Percentiles rank a stretch among this genome's conserved stretches.
phyloP scores from a whole-genome alignment of 2,113 vertebrate species.

The Emydura subglobosa region DNA sequence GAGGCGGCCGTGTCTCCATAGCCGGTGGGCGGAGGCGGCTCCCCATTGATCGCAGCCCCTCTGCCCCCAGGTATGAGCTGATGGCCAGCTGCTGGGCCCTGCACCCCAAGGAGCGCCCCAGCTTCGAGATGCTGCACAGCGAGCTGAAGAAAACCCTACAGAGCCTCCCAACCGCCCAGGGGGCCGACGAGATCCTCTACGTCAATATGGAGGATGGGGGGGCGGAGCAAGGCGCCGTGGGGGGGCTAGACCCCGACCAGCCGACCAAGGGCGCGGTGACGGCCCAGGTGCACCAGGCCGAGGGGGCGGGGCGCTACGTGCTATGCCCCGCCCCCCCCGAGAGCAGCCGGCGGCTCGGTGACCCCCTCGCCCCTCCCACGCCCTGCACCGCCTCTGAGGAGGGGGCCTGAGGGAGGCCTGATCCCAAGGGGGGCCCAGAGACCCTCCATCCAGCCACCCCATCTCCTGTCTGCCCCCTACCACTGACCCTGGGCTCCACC shows the following conservation, averaged over 20 bases:
- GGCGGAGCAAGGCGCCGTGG: conserved; percentile 81
- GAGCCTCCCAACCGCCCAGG: conserved; percentile 86
- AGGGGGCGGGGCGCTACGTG: conserved; percentile 85
- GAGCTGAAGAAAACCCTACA: conserved; percentile 88
- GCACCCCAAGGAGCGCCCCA: conserved; percentile 87
- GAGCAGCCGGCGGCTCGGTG: conserved; percentile 61
- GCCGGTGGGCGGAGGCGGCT: too few species aligned
- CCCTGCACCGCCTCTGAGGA: conserved; percentile 67
- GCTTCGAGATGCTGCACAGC: conserved; percentile 83
- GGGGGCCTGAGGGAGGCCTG: conserved; percentile 51
- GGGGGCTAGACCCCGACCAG: conserved; percentile 42
- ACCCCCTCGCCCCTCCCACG: conserved; percentile 55
- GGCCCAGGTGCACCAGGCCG: conserved; percentile 81
- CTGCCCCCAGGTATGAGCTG: conserved; percentile 82
- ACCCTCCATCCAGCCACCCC: background rate
- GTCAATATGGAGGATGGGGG: conserved; percentile 92
- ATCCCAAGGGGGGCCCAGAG: background rate
- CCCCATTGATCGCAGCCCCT: background rate
- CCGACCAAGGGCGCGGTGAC: conserved; percentile 75
- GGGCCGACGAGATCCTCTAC: conserved; percentile 90
- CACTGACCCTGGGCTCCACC: background rate
- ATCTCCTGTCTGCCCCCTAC: background rate
- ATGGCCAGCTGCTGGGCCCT: conserved; percentile 94
- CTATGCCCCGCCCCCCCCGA: conserved; percentile 86
- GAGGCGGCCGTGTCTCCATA: background rate